Conservation (phyloP, 2,797 vertebrate genomes). For the Rhinichthys osculus region DNA sequence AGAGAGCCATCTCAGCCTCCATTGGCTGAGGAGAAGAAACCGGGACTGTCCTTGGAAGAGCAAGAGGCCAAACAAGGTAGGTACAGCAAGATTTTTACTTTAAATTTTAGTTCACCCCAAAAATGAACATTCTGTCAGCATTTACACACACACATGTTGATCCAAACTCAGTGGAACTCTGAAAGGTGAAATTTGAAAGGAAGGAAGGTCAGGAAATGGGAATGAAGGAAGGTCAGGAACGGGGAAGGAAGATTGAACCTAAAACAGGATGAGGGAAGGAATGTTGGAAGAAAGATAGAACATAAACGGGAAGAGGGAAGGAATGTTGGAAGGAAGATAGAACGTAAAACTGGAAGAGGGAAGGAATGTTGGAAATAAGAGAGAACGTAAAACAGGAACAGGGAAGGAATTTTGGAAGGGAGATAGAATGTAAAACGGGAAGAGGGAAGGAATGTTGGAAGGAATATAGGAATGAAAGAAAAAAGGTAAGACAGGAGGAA, state of each 20-base stretch:
- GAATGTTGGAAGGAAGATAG: neutral
- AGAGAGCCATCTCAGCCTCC: constrained; percentile 67
- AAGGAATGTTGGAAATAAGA: no score
- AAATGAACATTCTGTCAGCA: neutral
- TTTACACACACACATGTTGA: neutral
- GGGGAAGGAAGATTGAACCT: no score
- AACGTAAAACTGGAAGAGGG: neutral
- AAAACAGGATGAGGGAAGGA: no score
- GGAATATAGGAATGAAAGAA: neutral
- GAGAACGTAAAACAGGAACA: neutral
- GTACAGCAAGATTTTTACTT: constrained; percentile 70
- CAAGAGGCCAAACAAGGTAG: constrained; percentile 99
- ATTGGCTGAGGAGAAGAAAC: constrained; percentile 87
- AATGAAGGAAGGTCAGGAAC: no score
- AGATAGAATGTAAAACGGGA: fast-evolving
- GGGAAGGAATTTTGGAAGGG: neutral
- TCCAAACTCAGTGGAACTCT: neutral
- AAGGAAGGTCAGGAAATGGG: no score
- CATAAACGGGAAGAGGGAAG: no score
- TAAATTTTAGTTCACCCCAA: neutral
- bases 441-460: no score
- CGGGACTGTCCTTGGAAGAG: constrained; percentile 89
- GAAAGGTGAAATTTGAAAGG: neutral
- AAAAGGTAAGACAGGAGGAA: neutral
- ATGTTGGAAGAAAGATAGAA: neutral